These are phyloP conservation scores for Peromyscus eremicus DNA, from an alignment of 2,797 vertebrate species.

Conservation along the genomic window DNA sequence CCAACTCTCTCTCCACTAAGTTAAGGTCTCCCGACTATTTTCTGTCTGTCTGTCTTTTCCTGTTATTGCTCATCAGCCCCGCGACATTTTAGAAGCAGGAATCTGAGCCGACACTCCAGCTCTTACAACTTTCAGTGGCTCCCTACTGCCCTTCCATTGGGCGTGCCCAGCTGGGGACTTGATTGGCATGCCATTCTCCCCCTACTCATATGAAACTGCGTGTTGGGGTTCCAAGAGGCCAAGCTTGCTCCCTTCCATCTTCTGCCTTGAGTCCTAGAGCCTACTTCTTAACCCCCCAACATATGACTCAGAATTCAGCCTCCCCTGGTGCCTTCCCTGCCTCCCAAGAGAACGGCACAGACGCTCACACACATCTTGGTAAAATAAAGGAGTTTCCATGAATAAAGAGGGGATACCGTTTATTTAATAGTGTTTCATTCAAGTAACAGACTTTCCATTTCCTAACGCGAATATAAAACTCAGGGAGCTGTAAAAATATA, in stretches of 20 bases:
- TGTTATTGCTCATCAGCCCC: not conserved
- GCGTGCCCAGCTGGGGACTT: not conserved
- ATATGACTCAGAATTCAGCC: not conserved
- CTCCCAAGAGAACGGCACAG: not conserved
- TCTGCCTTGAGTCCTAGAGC: not conserved
- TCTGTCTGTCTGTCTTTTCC: not conserved
- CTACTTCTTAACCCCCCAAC: not conserved
- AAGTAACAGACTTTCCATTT: not conserved
- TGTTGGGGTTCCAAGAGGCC: not conserved
- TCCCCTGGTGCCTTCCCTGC: not conserved
- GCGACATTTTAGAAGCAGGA: not conserved
- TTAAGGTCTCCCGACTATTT: not conserved
- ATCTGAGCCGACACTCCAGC: not conserved
- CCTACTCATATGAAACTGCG: not conserved
- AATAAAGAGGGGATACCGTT: not conserved
- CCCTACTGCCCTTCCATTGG: too few species aligned
- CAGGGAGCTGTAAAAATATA: not conserved
- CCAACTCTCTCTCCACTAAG: not conserved
- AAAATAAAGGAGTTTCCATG: not conserved
- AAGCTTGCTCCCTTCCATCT: not conserved
- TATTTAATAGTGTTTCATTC: not conserved
- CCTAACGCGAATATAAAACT: not conserved
- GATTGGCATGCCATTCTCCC: not conserved
- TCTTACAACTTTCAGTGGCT: not conserved
- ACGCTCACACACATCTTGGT: not conserved